Evolutionary conservation across 2,797 vertebrate species (phyloP).

Genomic region (Sciurus carolinensis): DNA sequence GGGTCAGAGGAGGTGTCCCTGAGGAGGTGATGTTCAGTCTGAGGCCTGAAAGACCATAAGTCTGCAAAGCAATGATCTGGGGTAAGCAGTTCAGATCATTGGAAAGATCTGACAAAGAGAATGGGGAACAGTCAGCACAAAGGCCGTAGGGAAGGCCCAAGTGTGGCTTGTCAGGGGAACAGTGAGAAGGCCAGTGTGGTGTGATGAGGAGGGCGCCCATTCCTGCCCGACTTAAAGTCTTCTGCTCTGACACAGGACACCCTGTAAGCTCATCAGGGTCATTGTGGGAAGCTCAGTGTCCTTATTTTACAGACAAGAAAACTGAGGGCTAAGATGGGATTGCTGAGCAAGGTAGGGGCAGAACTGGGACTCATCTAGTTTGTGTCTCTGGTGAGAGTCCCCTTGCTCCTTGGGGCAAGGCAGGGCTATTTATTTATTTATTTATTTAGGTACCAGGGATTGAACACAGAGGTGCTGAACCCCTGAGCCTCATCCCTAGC

Average conservation of each 20-base stretch:
- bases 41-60: neutral
- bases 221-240: neutral
- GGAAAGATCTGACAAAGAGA: no score
- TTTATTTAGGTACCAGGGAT: no score
- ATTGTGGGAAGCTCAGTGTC: neutral
- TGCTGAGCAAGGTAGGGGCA: neutral
- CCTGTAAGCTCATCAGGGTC: neutral
- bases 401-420: neutral
- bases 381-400: neutral
- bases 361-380: neutral
- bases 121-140: neutral
- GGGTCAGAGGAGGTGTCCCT: neutral
- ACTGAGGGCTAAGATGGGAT: neutral
- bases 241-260: constrained; percentile 10
- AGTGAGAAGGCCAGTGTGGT: neutral
- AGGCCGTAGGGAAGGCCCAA: neutral
- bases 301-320: constrained; percentile 2
- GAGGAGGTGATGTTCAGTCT: neutral
- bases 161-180: neutral
- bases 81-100: no score
- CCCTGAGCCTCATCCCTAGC: no score
- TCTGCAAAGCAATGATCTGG: neutral
- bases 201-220: neutral
- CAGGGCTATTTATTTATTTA: neutral
- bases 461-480: no score